Evolutionary conservation across 2,797 vertebrate genomes (phyloP).

Genomic region (Sebastiscus tertius): DNA sequence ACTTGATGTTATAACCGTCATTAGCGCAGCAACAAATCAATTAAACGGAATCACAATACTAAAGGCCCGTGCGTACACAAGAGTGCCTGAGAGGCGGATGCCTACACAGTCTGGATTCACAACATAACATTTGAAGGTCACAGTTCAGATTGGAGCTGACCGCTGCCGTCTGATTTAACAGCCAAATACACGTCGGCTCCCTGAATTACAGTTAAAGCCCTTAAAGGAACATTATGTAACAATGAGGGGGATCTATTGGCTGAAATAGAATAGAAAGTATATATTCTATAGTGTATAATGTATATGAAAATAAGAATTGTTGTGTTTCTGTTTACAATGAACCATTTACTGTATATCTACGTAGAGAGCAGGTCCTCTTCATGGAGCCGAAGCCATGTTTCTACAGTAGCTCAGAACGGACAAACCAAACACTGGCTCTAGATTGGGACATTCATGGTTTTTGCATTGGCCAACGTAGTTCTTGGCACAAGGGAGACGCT

Average conservation of each 20-base stretch:
- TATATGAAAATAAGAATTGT: too few relatives aligned
- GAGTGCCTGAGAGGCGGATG: neutral
- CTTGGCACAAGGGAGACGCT: too few relatives aligned
- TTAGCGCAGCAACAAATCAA: slow-evolving; percentile 58
- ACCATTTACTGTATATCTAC: too few relatives aligned
- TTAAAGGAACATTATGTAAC: neutral
- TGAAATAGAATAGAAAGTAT: too few relatives aligned
- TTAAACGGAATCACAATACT: slow-evolving; percentile 39
- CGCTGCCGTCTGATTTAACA: neutral
- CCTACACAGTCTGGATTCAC: neutral
- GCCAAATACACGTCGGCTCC: neutral
- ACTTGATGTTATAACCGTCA: slow-evolving; percentile 46
- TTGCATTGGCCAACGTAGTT: too few relatives aligned
- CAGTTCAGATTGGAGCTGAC: neutral
- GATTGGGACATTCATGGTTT: neutral
- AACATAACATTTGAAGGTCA: neutral
- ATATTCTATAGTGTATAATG: too few relatives aligned
- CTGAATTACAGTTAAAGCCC: neutral
- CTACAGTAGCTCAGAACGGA: too few relatives aligned
- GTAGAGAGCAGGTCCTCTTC: too few relatives aligned
- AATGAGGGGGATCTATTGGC: too few relatives aligned
- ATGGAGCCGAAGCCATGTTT: too few relatives aligned
- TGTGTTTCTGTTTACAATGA: too few relatives aligned
- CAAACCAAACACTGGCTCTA: neutral
- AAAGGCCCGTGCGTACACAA: neutral